These are phyloP conservation scores for Kradibia gibbosae DNA, from an alignment of 1,140 invertebrate species.

Conservation along the genomic window DNA sequence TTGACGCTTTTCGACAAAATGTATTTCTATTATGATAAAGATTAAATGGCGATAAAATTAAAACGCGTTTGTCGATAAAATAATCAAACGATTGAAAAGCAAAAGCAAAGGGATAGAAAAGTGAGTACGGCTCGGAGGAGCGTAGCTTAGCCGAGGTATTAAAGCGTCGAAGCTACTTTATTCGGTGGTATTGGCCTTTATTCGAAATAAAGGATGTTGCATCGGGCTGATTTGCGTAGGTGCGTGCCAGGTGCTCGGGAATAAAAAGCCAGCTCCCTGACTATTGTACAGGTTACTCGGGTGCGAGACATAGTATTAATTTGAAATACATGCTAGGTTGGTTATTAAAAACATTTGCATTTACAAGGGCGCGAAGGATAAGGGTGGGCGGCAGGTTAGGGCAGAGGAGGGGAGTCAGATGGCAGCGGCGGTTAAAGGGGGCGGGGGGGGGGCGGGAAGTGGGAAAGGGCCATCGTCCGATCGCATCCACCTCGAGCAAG, in stretches of 20 bases:
- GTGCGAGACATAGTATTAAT: conserved; percentile 58
- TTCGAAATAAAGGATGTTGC: background rate
- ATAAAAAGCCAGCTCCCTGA: conserved; percentile 3
- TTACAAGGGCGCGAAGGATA: conserved; percentile 68
- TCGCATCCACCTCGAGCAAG: conserved; percentile 39
- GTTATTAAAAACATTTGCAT: conserved; percentile 69
- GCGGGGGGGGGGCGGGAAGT: background rate
- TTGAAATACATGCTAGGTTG: conserved; percentile 61
- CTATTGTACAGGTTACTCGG: conserved; percentile 16
- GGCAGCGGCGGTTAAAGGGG: background rate
- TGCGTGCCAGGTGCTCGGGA: conserved; percentile 2
- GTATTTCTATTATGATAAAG: no score
- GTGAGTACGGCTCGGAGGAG: no score
- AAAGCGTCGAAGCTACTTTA: no score
- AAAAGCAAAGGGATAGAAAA: no score
- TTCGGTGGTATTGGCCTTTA: background rate
- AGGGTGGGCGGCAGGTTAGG: conserved; percentile 14
- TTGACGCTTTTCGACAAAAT: no score
- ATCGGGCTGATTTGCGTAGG: background rate
- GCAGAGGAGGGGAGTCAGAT: conserved; percentile 1
- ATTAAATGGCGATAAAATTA: no score
- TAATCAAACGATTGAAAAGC: no score
- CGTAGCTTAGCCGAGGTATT: no score
- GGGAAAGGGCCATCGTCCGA: conserved; percentile 42
- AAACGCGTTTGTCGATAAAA: no score